Conservation (phyloP, 2,113 vertebrate genomes). For the Erythrolamprus reginae region DNA sequence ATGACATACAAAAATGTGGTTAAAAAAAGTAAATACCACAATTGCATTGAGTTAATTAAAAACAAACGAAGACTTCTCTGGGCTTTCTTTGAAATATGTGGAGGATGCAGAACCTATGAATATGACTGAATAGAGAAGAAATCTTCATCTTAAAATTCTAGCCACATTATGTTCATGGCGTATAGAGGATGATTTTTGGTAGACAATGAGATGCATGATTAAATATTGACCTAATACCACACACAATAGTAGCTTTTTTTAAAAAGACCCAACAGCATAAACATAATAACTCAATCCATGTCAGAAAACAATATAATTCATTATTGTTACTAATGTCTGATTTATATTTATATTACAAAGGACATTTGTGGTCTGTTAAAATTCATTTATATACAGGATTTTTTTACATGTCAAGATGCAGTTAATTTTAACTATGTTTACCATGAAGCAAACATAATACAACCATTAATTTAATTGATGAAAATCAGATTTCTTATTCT, state of each 20-base stretch:
- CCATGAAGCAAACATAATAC: neutral
- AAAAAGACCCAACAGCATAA: neutral
- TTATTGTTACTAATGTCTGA: neutral
- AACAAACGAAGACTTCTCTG: neutral
- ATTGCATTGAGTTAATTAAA: neutral
- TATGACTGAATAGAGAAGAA: neutral
- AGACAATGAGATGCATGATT: neutral
- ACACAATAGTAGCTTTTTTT: neutral
- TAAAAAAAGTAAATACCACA: neutral
- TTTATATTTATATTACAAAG: neutral
- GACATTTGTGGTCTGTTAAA: neutral
- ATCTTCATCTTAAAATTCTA: neutral
- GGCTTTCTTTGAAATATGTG: neutral
- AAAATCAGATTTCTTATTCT: neutral
- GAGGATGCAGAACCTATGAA: neutral
- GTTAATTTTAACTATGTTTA: neutral
- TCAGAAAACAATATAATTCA: neutral
- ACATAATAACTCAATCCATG: neutral
- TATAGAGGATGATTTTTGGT: neutral
- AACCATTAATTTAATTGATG: slow-evolving; percentile 10
- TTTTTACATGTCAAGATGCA: neutral
- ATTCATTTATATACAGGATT: neutral
- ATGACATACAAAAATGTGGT: neutral
- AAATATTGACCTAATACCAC: neutral
- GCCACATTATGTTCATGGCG: neutral